Conservation (phyloP, 2,888 invertebrate species). For the Acleris cristana region DNA sequence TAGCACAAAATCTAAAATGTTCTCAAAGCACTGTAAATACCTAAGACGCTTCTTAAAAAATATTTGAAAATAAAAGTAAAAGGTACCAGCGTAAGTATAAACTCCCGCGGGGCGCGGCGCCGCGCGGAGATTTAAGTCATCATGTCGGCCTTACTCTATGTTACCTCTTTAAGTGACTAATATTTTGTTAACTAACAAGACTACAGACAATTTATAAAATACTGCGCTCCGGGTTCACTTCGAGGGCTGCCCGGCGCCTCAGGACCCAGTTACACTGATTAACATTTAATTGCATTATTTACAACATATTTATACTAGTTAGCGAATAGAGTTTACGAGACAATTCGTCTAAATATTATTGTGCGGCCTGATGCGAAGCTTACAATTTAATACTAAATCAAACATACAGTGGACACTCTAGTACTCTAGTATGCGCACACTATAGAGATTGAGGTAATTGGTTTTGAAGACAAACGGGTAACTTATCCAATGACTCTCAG, state of each 20-base stretch:
- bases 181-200: slow-evolving; percentile 61
- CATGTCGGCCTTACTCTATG: slow-evolving; percentile 56
- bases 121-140: slow-evolving; percentile 49
- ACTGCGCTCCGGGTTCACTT: slow-evolving; percentile 64
- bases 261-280: slow-evolving; percentile 57
- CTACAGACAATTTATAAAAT: slow-evolving; percentile 60
- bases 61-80: too few relatives aligned
- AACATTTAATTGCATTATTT: slow-evolving; percentile 63
- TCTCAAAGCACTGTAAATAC: too few relatives aligned
- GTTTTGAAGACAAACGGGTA: slow-evolving; percentile 80
- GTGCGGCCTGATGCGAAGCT: slow-evolving; percentile 67
- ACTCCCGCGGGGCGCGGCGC: not conserved
- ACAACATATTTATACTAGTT: slow-evolving; percentile 60
- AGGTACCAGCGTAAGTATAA: too few relatives aligned
- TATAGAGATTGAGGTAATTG: slow-evolving; percentile 83
- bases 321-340: slow-evolving; percentile 60
- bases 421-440: slow-evolving; percentile 67
- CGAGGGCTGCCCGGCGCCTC: slow-evolving; percentile 50
- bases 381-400: slow-evolving; percentile 73
- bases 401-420: slow-evolving; percentile 62
- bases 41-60: too few relatives aligned
- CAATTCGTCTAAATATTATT: slow-evolving; percentile 55
- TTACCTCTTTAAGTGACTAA: slow-evolving; percentile 61
- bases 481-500: slow-evolving; percentile 80
- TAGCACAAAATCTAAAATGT: too few relatives aligned